Evolutionary conservation across 2,888 invertebrate species (phyloP).

Genomic region (Dorcus hopei): DNA sequence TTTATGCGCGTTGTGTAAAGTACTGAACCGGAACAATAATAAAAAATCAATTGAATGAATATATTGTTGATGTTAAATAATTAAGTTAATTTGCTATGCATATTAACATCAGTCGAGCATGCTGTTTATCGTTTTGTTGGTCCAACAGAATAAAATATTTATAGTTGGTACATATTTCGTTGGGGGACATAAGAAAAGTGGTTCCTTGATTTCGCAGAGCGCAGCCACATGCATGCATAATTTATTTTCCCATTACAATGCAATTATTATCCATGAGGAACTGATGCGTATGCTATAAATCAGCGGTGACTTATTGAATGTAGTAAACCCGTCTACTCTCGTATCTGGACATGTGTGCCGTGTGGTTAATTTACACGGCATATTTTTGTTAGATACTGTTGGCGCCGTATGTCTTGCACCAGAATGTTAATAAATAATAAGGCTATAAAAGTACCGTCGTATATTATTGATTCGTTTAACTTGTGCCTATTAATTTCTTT

Average conservation of each 20-base stretch:
- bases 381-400: slow-evolving; percentile 32
- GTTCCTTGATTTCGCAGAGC: slow-evolving; percentile 20
- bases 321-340: slow-evolving; percentile 32
- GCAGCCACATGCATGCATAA: slow-evolving; percentile 23
- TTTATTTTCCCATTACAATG: slow-evolving; percentile 33
- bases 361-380: slow-evolving; percentile 32
- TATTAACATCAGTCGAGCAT: too few species aligned
- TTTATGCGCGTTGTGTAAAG: too few species aligned
- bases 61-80: too few species aligned
- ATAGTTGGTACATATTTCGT: too few species aligned
- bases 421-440: slow-evolving; percentile 2
- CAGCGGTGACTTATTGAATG: slow-evolving; percentile 37
- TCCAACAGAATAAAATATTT: too few species aligned
- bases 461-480: neutral
- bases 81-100: too few species aligned
- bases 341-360: slow-evolving; percentile 27
- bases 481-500: neutral
- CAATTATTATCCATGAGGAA: slow-evolving; percentile 38
- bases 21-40: too few species aligned
- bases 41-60: too few species aligned
- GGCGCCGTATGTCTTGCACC: slow-evolving; percentile 33
- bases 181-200: neutral
- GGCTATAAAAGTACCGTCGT: neutral
- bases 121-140: too few species aligned
- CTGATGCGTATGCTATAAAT: slow-evolving; percentile 34